Conservation (phyloP, 2,797 vertebrate genomes). For the Prionace glauca region DNA sequence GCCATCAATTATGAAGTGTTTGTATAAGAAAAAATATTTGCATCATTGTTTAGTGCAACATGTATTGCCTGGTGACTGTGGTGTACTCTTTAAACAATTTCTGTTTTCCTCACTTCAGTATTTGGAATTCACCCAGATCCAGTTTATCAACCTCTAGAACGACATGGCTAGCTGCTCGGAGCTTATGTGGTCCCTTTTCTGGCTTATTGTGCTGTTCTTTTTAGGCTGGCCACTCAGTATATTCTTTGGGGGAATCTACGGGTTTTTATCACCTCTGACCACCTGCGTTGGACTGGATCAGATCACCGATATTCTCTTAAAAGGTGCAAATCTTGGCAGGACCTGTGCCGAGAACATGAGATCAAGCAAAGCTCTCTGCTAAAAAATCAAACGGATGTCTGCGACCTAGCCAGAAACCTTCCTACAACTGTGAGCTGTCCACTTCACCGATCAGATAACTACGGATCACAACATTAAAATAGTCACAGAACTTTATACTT, state of each 20-base stretch:
- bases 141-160: conserved; percentile 24
- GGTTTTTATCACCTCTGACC: conserved; percentile 25
- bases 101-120: conserved; percentile 31
- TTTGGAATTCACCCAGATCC: neutral
- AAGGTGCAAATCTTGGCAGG: conserved; percentile 23
- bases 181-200: conserved; percentile 3
- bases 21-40: neutral
- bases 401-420: neutral
- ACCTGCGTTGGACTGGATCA: conserved; percentile 18
- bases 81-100: neutral
- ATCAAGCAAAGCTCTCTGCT: conserved; percentile 32
- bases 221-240: conserved; percentile 18
- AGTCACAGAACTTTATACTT: neutral
- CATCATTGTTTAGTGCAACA: neutral
- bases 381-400: neutral
- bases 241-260: conserved; percentile 28
- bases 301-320: conserved; percentile 20
- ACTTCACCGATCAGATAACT: neutral
- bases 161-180: conserved; percentile 18
- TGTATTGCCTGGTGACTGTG: neutral
- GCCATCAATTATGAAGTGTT: too few species aligned
- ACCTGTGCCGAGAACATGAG: conserved; percentile 29
- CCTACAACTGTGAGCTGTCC: neutral
- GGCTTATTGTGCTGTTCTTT: conserved; percentile 21
- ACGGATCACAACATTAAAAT: neutral